A percentile compares a stretch with the other conserved stretches of the same genome.
Evolutionary conservation across 2,888 invertebrate genomes (phyloP).

Genomic region (Serrognathus titanus): DNA sequence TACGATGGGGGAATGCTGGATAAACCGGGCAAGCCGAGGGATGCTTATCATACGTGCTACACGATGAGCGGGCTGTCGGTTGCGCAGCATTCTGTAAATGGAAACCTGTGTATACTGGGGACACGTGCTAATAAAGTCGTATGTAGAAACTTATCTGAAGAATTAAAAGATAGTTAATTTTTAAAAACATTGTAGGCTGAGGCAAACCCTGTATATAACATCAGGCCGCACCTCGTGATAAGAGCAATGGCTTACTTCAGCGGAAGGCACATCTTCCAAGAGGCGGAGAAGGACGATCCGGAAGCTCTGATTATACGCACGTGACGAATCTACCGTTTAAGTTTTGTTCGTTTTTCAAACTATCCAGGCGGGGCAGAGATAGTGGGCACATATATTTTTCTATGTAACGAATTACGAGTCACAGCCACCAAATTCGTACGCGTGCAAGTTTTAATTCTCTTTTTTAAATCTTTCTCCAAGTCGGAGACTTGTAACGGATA

Average conservation of each 20-base stretch:
- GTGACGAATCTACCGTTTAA: neutral
- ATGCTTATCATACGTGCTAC: conserved; percentile 97
- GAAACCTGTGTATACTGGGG: conserved; percentile 61
- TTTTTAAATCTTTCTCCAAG: no score
- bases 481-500: no score
- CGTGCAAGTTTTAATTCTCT: no score
- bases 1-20: conserved; percentile 87
- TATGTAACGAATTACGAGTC: neutral
- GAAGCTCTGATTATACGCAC: neutral
- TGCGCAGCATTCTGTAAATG: conserved; percentile 68
- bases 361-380: neutral
- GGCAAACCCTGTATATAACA: conserved; percentile 81
- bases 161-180: neutral
- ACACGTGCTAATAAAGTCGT: conserved; percentile 66
- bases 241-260: conserved; percentile 52
- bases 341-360: neutral
- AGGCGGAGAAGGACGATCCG: conserved; percentile 6
- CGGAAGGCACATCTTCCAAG: conserved; percentile 26
- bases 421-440: no score
- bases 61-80: conserved; percentile 91
- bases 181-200: conserved; percentile 51
- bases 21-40: conserved; percentile 89
- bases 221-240: conserved; percentile 64
- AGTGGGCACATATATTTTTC: neutral
- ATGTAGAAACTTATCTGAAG: conserved; percentile 30